Evolutionary conservation across 2,113 vertebrate genomes (phyloP), one percentile per base, ranked within the genome.

Genomic region (Hydrolagus affinis): DNA sequence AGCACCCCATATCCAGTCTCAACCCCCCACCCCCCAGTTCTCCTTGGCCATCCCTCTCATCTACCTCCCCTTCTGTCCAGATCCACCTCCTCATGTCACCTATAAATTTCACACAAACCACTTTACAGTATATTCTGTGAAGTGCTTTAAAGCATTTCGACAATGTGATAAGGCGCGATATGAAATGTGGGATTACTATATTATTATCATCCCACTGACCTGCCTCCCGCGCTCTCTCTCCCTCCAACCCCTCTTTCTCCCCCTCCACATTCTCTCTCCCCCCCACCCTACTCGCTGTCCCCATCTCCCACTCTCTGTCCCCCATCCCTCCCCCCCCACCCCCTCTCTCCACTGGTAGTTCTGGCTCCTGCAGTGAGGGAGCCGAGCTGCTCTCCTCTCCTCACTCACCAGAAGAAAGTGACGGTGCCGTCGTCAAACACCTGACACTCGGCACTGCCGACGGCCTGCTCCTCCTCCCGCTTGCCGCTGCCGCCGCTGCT

Each of bases 401-500:
- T 8, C 11, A 2, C 77, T 83, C 77, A 83, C 77, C 77, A 83
- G 60, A 83, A 83, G 25, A 83, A 83, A 28, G 77, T 83, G 60
- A 83, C 60, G 23, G 77, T 83, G 15, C 77, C 77, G 25, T 83
- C 77, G 60, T 83, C 77, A 66, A 83, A 83, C 59, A 83, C 77
- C 44, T 66, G 60, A 28, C 60, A 83, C 62, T 83, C 78, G 60
- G 78, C 66, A 25, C 78, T 83, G 60, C 78, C 23, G 60, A 25
- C 25, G 60, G 62, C 62, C 60, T 83, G 78, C 19, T 64, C 78
- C 60, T 44, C 77, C 77, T n/a, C n/a, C 74, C 73, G 73, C 56
- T 25, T 14, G 23, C 14, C 25, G 14, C 78, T 28, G 60, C 78
- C 78, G 9, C 62, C 60, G 75, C 56, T 59, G 59, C 60, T 66